A percentile compares a stretch with the other conserved stretches of the same genome.
Evolutionary conservation across 2,113 vertebrate species (phyloP).

Genomic region (Chaenocephalus aceratus): DNA sequence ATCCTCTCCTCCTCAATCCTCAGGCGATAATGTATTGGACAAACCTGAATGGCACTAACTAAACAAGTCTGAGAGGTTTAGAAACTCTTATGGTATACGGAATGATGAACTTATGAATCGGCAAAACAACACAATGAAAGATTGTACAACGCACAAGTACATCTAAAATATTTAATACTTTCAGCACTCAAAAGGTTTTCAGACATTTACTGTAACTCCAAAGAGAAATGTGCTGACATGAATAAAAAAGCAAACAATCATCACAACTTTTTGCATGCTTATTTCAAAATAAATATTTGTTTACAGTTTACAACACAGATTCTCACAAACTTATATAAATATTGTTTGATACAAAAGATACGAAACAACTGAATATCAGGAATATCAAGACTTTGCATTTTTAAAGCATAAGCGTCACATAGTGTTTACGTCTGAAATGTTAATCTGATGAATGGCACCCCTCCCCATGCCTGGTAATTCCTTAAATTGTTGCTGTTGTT

Average conservation of each 20-base stretch:
- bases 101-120: background rate
- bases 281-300: slow-evolving; percentile 87
- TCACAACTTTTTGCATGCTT: slow-evolving; percentile 79
- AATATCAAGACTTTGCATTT: slow-evolving; percentile 47
- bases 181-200: slow-evolving; percentile 80
- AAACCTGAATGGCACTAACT: background rate
- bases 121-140: background rate
- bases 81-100: background rate
- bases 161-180: slow-evolving; percentile 89
- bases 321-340: slow-evolving; percentile 85
- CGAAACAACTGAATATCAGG: slow-evolving; percentile 64
- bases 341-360: slow-evolving; percentile 84
- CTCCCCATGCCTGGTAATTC: slow-evolving; percentile 17
- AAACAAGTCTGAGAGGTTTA: background rate
- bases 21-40: background rate
- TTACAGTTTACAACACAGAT: slow-evolving; percentile 86
- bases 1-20: background rate
- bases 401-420: slow-evolving; percentile 55
- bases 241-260: slow-evolving; percentile 57
- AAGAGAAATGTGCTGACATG: slow-evolving; percentile 64
- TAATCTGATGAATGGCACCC: slow-evolving; percentile 48
- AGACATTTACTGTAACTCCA: slow-evolving; percentile 56
- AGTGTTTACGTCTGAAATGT: slow-evolving; percentile 51
- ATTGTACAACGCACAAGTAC: slow-evolving; percentile 69
- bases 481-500: slow-evolving; percentile 31